A percentile compares a stretch with the other conserved stretches of the same genome.
Conservation (phyloP, 2,113 vertebrate genomes). For the Dolichallabes microphthalmus region DNA sequence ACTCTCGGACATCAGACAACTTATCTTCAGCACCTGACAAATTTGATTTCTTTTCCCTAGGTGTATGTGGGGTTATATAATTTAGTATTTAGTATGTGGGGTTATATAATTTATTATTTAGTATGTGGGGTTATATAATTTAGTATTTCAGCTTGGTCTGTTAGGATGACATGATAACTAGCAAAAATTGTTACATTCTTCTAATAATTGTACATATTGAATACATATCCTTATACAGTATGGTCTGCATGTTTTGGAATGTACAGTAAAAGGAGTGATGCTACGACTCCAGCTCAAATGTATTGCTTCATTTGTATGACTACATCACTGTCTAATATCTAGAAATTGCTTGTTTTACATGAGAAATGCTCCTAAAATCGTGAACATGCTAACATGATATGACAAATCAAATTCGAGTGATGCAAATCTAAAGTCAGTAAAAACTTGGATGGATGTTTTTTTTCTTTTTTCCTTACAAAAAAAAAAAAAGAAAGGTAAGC, state of each 20-base stretch:
- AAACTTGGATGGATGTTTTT: background rate
- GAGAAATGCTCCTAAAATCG: background rate
- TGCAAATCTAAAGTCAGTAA: background rate
- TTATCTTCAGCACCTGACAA: conserved; percentile 3
- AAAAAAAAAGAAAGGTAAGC: background rate
- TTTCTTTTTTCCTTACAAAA: background rate
- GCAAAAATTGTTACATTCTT: background rate
- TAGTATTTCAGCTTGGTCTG: background rate
- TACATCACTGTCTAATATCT: background rate
- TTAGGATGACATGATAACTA: background rate
- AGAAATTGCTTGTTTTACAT: background rate
- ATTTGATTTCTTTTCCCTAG: background rate
- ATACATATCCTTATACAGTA: background rate
- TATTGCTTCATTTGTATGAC: background rate
- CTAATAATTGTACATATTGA: background rate
- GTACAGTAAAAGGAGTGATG: background rate
- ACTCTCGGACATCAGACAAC: conserved; percentile 36
- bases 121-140: no score
- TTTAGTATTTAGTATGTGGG: background rate
- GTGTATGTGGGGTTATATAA: conserved; percentile 4
- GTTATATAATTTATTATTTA: no score
- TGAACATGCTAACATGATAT: background rate
- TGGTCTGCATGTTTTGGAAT: background rate
- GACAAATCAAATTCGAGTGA: background rate
- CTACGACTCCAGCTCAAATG: background rate